phyloP scores from a whole-genome alignment of 2,888 invertebrate genomes.

The Diarsia dahlii region DNA sequence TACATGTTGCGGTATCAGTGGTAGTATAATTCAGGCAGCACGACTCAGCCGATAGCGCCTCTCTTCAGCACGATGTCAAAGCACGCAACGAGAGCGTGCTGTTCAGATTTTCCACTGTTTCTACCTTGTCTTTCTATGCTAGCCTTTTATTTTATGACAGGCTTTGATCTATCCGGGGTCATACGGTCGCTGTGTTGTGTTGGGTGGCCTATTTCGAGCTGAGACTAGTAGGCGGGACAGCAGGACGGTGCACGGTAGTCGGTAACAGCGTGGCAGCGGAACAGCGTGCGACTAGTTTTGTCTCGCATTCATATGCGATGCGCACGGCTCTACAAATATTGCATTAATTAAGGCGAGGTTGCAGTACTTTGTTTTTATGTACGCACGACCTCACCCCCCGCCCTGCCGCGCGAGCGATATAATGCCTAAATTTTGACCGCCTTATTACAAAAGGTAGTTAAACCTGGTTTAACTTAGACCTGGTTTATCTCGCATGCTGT shows the following conservation, averaged over 20 bases:
- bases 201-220: background rate
- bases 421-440: too few species aligned
- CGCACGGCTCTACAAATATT: constrained; percentile 25
- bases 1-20: background rate
- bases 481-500: too few species aligned
- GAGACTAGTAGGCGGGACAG: background rate
- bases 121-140: background rate
- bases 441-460: too few species aligned
- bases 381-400: too few species aligned
- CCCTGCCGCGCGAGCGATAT: too few species aligned
- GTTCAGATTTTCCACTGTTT: background rate
- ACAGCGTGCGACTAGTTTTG: background rate
- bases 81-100: background rate
- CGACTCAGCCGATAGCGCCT: background rate
- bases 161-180: background rate
- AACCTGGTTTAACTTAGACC: too few species aligned
- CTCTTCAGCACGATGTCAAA: too few species aligned
- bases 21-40: background rate
- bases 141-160: background rate
- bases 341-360: constrained; percentile 4
- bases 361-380: too few species aligned
- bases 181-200: background rate
- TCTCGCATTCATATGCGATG: constrained; percentile 14
- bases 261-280: background rate
- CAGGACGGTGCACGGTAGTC: background rate